A percentile compares a stretch with the other conserved stretches of the same genome.
Conservation (phyloP, 2,113 vertebrate species). For the Dromas ardeola region DNA sequence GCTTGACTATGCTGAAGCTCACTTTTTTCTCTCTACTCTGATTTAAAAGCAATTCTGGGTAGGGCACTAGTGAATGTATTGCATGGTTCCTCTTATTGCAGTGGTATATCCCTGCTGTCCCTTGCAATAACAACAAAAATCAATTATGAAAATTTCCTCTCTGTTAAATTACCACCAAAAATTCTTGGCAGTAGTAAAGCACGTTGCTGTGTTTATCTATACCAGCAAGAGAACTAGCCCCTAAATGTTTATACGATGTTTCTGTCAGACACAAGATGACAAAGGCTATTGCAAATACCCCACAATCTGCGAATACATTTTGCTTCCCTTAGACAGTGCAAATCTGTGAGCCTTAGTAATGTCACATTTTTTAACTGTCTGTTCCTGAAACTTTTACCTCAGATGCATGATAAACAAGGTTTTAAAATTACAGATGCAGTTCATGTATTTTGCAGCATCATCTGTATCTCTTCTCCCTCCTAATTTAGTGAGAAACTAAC, state of each 20-base stretch:
- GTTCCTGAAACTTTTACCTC: not conserved
- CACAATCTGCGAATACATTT: not conserved
- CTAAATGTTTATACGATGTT: not conserved
- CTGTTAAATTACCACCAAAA: not conserved
- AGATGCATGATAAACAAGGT: not conserved
- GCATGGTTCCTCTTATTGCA: not conserved
- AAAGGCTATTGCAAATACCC: not conserved
- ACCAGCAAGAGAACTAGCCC: not conserved
- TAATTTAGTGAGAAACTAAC: not conserved
- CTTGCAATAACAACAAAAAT: not conserved
- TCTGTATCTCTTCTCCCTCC: not conserved
- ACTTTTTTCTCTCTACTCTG: not conserved
- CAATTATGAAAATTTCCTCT: not conserved
- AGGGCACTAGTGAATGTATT: not conserved
- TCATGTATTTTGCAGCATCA: not conserved
- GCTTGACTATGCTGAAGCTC: not conserved
- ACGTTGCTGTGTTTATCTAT: not conserved
- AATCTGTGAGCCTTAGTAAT: not conserved
- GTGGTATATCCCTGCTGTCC: not conserved
- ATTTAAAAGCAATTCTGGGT: not conserved
- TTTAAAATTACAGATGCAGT: not conserved
- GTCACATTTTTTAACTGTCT: not conserved
- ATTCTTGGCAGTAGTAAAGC: not conserved
- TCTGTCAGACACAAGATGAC: not conserved
- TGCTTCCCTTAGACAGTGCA: not conserved